Evolutionary conservation across 2,113 vertebrate genomes (phyloP).

Genomic region (Phoenicopterus ruber): DNA sequence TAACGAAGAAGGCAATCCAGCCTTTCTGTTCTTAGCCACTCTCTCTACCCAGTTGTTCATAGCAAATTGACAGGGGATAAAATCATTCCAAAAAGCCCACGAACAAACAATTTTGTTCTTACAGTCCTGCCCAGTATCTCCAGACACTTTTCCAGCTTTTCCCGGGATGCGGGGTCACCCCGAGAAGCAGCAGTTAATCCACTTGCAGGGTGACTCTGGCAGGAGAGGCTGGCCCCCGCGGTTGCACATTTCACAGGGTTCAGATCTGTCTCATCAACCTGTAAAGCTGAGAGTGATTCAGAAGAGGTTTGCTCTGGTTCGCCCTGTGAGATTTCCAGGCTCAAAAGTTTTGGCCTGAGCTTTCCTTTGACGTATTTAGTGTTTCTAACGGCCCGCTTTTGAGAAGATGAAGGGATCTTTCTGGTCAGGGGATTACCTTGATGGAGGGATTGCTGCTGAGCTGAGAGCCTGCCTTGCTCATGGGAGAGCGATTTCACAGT

Average conservation of each 20-base stretch:
- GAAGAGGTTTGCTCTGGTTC: neutral
- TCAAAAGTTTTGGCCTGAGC: neutral
- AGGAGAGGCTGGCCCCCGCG: accelerated
- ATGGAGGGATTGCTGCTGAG: neutral
- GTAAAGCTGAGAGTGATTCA: too few species aligned
- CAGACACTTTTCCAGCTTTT: neutral
- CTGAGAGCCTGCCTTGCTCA: neutral
- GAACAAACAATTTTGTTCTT: neutral
- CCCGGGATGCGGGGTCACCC: neutral
- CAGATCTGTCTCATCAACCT: neutral
- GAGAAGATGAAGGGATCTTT: neutral
- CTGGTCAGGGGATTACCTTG: neutral
- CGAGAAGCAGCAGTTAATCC: neutral
- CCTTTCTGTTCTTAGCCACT: neutral
- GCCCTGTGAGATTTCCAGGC: neutral
- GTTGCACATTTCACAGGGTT: neutral
- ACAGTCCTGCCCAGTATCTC: neutral
- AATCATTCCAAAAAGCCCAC: neutral
- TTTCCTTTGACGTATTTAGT: neutral
- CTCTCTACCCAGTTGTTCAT: neutral
- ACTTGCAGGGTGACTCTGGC: too few species aligned
- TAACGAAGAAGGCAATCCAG: neutral
- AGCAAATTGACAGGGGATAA: neutral
- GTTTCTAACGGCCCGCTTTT: neutral
- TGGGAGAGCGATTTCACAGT: neutral